These are phyloP conservation scores for Pycnomerus fuliginosus DNA, from an alignment of 2,888 invertebrate species.

Conservation along the genomic window DNA sequence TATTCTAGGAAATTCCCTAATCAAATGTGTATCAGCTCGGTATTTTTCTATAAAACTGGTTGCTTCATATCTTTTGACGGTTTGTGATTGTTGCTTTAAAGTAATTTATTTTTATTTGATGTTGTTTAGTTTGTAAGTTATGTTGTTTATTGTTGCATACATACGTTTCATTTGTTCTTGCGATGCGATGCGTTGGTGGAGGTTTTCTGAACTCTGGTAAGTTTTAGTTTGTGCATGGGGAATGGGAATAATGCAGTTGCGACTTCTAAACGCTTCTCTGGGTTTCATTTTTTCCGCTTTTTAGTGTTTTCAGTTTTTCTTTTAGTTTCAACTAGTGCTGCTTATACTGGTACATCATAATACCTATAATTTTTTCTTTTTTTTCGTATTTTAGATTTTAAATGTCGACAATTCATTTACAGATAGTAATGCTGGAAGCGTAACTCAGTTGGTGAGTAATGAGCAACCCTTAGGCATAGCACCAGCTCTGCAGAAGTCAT, in stretches of 20 bases:
- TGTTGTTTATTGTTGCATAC: constrained; percentile 21
- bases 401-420: constrained; percentile 37
- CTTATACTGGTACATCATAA: no score
- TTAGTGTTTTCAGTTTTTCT: constrained; percentile 11
- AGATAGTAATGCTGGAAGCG: constrained; percentile 67
- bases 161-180: constrained; percentile 41
- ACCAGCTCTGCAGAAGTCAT: constrained; percentile 40
- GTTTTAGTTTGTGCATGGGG: constrained; percentile 41
- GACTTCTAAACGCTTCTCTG: constrained; percentile 12
- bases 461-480: constrained; percentile 61
- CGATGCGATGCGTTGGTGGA: constrained; percentile 46
- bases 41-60: no score
- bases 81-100: constrained; percentile 13
- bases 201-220: constrained; percentile 46
- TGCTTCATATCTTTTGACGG: not conserved
- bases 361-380: not conserved
- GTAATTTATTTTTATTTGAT: constrained; percentile 1
- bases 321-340: constrained; percentile 1
- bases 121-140: constrained; percentile 24
- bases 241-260: no score
- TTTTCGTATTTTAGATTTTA: not conserved
- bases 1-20: no score
- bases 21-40: no score
- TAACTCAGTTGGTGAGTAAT: constrained; percentile 65
- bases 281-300: constrained; percentile 6